Conservation (phyloP, 2,888 invertebrate species). For the Amphipyra tragopoginis region DNA sequence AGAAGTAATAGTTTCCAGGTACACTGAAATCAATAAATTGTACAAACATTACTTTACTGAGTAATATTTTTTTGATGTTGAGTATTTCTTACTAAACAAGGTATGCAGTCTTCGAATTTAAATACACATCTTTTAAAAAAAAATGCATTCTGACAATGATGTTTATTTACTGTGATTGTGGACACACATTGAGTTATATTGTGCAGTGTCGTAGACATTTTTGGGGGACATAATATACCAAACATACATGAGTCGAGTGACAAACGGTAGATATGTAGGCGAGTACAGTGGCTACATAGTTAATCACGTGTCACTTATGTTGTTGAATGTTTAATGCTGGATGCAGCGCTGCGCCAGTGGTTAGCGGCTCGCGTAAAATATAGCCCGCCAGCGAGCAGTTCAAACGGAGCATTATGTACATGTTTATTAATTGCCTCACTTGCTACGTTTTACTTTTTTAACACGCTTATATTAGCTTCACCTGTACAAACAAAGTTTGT, state of each 20-base stretch:
- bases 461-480: too few relatives aligned
- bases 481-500: too few relatives aligned
- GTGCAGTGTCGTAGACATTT: too few relatives aligned
- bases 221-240: too few relatives aligned
- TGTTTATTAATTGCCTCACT: conserved; percentile 43
- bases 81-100: neutral
- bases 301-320: conserved; percentile 33
- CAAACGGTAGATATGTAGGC: neutral
- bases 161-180: too few relatives aligned
- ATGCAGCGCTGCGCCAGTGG: conserved; percentile 34
- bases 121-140: too few relatives aligned
- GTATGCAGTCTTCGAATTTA: too few relatives aligned
- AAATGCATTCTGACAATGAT: too few relatives aligned
- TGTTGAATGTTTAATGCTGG: conserved; percentile 37
- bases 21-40: conserved; percentile 64
- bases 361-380: conserved; percentile 51
- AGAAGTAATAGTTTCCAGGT: conserved; percentile 80
- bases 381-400: conserved; percentile 25
- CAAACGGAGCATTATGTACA: conserved; percentile 35
- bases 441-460: conserved; percentile 11
- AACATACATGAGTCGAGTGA: neutral
- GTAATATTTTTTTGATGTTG: neutral
- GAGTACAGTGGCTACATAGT: conserved; percentile 4
- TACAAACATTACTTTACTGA: conserved; percentile 3
- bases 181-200: too few relatives aligned